A percentile compares a stretch with the other conserved stretches of the same genome.
phyloP scores from a whole-genome alignment of 2,797 vertebrate species.

The Kryptolebias ocellatus region DNA sequence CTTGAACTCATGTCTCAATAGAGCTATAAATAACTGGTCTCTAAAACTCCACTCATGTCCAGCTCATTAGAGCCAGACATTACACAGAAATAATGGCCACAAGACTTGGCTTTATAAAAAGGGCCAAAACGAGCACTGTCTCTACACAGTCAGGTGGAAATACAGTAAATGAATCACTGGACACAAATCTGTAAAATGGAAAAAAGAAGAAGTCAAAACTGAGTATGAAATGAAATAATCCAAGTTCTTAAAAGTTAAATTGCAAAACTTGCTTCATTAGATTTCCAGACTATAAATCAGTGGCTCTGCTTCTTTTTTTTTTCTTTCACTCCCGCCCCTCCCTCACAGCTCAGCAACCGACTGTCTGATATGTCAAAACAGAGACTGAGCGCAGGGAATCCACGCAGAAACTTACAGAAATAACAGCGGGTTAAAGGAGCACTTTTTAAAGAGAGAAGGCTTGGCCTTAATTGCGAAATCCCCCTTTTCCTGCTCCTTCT shows the following conservation, averaged over 20 bases:
- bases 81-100: conserved; percentile 58
- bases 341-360: conserved; percentile 12
- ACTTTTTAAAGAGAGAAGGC: conserved; percentile 53
- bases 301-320: conserved; percentile 32
- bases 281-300: conserved; percentile 39
- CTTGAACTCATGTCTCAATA: conserved; percentile 59
- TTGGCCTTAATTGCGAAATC: conserved; percentile 68
- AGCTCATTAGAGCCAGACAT: conserved; percentile 67
- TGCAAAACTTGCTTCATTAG: conserved; percentile 47
- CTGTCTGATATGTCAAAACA: conserved; percentile 64
- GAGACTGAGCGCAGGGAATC: conserved; percentile 71
- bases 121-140: conserved; percentile 29
- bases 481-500: conserved; percentile 53
- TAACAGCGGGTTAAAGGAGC: conserved; percentile 62
- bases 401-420: conserved; percentile 57
- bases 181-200: not conserved
- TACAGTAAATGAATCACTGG: not conserved
- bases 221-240: conserved; percentile 23
- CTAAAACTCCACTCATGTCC: conserved; percentile 52
- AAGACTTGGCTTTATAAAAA: conserved; percentile 38
- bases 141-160: conserved; percentile 28
- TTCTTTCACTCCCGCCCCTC: conserved; percentile 1
- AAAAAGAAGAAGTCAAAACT: conserved; percentile 22
- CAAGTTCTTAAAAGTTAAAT: conserved; percentile 31
- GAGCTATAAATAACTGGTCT: conserved; percentile 70